Base-by-base conservation (phyloP, 2,888 invertebrate genomes). In the Sympetrum striolatum region DNA sequence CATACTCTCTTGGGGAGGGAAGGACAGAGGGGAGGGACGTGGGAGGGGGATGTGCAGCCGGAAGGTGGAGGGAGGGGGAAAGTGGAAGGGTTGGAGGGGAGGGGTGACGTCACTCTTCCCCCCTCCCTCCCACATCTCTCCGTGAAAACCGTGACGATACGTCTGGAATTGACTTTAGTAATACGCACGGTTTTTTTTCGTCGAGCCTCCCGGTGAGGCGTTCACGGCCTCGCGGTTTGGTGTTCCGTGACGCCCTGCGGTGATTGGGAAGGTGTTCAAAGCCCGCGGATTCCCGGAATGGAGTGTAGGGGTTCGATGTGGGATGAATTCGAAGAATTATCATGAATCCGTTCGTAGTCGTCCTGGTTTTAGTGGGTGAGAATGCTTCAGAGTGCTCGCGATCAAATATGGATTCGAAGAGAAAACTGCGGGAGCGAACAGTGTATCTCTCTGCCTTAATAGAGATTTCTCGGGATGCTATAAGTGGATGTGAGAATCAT, bases 41-140 rank as follows among this genome's bases (percentile, higher is more conserved):
- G 48, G 60, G 35, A 37, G 86, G 80, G 80, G 22, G 80, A 39
- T 44, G 80, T 58, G 35, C 35, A 35, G 82, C 53, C 14, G 25
- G 35, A 2, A 6, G 22, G 82, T 58, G 58, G n/a, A n/a, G n/a
- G 81, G 31, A 35, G 31, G 60, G 80, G 60, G 60, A 37, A 86
- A 86, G 86, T 86, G 86, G 86, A 37, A 86, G 60, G 86, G 86
- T 60, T 35, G 86, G 86, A 86, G 86, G 86, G 86, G 86, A 86
- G 39, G 86, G 81, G 60, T 86, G 86, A 86, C 86, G 86, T 86
- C 86, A 86, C 86, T 37, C 4, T 18, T 39, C 8, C 31, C 10
- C 53, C 53, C 81, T 31, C 14, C 81, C 1, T 31, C 81, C 81
- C 22, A 48, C 22, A 0, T 31, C 31, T 10, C 22, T 22, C 64